Evolutionary conservation across 1,140 invertebrate genomes (phyloP), one percentile per base, ranked within the genome.

Genomic region (Drosophila truncata): DNA sequence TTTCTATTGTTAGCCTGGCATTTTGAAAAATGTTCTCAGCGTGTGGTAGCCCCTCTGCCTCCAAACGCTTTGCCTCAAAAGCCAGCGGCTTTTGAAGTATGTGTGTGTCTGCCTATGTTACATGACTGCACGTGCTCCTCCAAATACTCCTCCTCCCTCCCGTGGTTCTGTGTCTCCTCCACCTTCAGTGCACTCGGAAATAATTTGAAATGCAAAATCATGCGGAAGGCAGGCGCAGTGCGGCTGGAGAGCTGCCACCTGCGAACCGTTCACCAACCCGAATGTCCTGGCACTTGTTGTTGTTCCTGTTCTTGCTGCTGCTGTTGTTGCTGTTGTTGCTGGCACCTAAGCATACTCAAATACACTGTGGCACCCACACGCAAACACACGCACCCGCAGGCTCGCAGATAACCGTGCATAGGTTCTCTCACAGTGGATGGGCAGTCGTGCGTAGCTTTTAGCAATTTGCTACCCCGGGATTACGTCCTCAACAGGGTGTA

Each of bases 161-260:
- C 6, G 14, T 29, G 8, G 14, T 29, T 10, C 31, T 18, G 29
- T 20, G 27, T 42, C 47, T 49, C 18, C 25, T 39, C 54, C 49
- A 44, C 46, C 27, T 29, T 31, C 57, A 25, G 55, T 64, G 66
- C 70, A 82, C 74, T 75, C 72, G 74, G 81, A 90, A 88, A 90
- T 85, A 84, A 85, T 90, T 90, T 82, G 72, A 90, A 90, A 90
- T 82, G 87, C 85, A 82, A 88, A 88, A 88, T 88, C 85, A 88
- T 90, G 85, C 85, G 74, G 78, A 84, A 88, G 82, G 74, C 85
- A 82, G 78, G 57, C 62, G 66, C 85, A 82, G 64, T 90, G 84
- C 63, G 70, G 78, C 85, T 75, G 73, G 66, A 72, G 57, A 47
- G 59, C 50, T 61, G 54, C 66, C 62, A 77, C 79, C 77, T 83